Evolutionary conservation across 1,140 invertebrate species (phyloP).

Genomic region (Portunus trituberculatus): DNA sequence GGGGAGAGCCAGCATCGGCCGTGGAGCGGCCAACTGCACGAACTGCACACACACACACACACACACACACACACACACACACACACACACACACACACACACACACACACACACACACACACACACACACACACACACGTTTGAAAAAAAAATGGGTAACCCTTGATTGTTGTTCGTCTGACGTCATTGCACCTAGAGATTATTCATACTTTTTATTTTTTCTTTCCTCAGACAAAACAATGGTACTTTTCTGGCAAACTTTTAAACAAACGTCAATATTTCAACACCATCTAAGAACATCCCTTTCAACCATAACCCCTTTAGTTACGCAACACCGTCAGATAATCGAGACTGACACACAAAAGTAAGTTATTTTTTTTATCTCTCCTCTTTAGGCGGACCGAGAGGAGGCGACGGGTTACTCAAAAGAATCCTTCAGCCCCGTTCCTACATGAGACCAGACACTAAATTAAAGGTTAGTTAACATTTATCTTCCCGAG

Average conservation of each 20-base stretch:
- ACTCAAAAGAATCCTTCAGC: neutral
- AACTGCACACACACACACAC: too few relatives aligned
- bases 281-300: neutral
- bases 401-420: neutral
- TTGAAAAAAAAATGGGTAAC: neutral
- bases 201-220: neutral
- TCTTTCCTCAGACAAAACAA: neutral
- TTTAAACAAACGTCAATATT: conserved; percentile 14
- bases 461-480: conserved; percentile 50
- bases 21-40: neutral
- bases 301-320: neutral
- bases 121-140: neutral
- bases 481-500: conserved; percentile 50
- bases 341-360: conserved; percentile 2
- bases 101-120: neutral
- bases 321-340: neutral
- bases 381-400: neutral
- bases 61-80: too few relatives aligned
- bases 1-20: neutral
- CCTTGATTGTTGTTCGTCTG: neutral
- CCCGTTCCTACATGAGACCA: neutral
- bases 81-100: neutral
- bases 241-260: neutral
- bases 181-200: neutral
- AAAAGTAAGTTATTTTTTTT: neutral